Conservation (phyloP, 2,113 vertebrate genomes). For the Andinoacara biseriatus region DNA sequence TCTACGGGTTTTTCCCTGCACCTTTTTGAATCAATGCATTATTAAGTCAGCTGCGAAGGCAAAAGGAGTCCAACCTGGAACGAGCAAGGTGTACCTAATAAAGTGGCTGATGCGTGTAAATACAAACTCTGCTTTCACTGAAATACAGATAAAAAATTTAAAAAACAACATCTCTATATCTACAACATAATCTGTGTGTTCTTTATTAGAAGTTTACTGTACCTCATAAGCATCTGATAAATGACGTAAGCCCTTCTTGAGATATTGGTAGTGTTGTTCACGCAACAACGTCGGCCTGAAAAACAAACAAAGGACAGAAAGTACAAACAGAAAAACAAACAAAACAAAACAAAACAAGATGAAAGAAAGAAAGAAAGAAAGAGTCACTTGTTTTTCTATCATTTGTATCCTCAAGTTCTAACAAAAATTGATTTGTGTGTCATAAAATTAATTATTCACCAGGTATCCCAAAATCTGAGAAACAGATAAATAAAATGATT, state of each 20-base stretch:
- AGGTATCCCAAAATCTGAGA: background rate
- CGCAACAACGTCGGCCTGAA: slow-evolving; percentile 87
- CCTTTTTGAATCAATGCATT: too few species aligned
- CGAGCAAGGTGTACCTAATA: background rate
- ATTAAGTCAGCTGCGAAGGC: background rate
- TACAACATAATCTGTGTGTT: background rate
- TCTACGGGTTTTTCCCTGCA: background rate
- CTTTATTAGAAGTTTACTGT: slow-evolving; percentile 14
- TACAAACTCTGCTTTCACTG: background rate
- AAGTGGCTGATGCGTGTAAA: background rate
- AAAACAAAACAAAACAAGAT: background rate
- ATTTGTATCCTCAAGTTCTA: background rate
- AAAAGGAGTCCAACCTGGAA: background rate
- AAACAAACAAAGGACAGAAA: slow-evolving; percentile 13
- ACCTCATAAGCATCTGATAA: slow-evolving; percentile 96
- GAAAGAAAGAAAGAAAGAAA: too few species aligned
- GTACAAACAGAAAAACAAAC: background rate
- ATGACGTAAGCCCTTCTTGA: slow-evolving; percentile 94
- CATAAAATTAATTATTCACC: background rate
- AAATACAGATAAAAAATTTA: background rate
- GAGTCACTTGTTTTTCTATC: background rate
- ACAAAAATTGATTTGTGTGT: background rate
- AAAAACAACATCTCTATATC: background rate
- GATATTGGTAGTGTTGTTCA: slow-evolving; percentile 93
- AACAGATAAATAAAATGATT: background rate